These are phyloP conservation scores for Haliclystus octoradiatus DNA, from an alignment of 30 jellyfish, hydroid and myxozoan species.

Conservation along the genomic window DNA sequence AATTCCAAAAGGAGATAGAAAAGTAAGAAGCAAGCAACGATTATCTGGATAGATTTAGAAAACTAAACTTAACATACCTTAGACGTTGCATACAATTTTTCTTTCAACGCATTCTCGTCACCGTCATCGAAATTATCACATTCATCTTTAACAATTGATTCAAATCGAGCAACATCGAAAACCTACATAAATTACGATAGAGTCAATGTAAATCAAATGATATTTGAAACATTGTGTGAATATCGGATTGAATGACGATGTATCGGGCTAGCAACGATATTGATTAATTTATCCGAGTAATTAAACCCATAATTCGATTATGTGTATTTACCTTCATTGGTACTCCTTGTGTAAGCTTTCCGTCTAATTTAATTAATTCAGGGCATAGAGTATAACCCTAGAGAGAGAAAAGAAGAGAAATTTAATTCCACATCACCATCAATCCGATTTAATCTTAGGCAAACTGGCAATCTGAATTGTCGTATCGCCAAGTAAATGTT, in stretches of 20 bases:
- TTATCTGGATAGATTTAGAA: background rate
- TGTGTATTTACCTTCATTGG: slow-evolving; percentile 78
- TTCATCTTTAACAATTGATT: background rate
- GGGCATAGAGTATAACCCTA: slow-evolving; percentile 94
- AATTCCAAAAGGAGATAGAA: background rate
- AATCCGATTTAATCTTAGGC: too few relatives aligned
- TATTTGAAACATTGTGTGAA: too few relatives aligned
- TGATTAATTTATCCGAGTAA: too few relatives aligned
- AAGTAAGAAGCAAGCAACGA: background rate
- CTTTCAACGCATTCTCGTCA: background rate
- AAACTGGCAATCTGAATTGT: too few relatives aligned
- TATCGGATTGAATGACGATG: too few relatives aligned
- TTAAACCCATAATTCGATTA: too few relatives aligned
- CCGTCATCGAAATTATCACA: background rate
- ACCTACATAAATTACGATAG: too few relatives aligned
- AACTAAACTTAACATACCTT: background rate
- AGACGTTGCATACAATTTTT: background rate
- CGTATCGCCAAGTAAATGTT: too few relatives aligned
- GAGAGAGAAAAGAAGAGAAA: background rate
- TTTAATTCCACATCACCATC: too few relatives aligned
- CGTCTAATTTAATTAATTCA: slow-evolving; percentile 73
- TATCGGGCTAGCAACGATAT: too few relatives aligned
- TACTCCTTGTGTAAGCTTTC: slow-evolving; percentile 95
- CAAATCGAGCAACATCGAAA: background rate
- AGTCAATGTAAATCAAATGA: too few relatives aligned